A percentile compares a stretch with the other conserved stretches of the same genome.
phyloP scores from a whole-genome alignment of 1,140 invertebrate genomes.

The Penaeus vannamei region DNA sequence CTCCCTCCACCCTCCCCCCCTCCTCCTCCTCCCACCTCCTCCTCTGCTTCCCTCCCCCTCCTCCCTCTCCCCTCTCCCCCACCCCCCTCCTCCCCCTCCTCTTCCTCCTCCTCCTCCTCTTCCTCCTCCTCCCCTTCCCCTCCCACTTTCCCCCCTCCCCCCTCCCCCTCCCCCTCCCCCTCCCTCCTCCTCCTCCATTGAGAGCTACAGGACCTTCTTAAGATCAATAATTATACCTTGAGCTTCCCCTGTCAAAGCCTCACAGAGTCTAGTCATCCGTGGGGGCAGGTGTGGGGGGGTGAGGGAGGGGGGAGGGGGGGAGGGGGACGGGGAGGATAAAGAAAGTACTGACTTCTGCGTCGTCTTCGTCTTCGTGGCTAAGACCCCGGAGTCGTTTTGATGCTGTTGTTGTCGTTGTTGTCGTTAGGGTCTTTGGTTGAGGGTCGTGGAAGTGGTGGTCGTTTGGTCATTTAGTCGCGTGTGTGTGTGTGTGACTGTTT shows the following conservation, averaged over 20 bases:
- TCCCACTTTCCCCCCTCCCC: neutral
- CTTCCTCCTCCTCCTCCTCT: neutral
- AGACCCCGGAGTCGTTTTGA: too few relatives aligned
- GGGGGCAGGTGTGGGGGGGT: neutral
- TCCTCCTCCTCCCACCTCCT: neutral
- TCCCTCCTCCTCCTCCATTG: neutral
- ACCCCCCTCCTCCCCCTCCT: neutral
- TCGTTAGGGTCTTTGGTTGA: too few relatives aligned
- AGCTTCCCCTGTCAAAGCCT: neutral
- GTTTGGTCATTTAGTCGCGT: too few relatives aligned
- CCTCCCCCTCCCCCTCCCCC: neutral
- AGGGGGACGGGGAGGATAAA: neutral
- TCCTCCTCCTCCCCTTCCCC: constrained; percentile 72
- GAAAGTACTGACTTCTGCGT: too few relatives aligned
- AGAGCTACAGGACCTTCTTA: neutral
- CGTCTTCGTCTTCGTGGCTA: too few relatives aligned
- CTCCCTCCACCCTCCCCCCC: neutral
- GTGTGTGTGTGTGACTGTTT: too few relatives aligned
- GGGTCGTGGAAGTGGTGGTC: too few relatives aligned
- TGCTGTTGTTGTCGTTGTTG: too few relatives aligned
- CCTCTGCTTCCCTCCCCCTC: neutral
- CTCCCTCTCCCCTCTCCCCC: neutral
- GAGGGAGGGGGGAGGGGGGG: neutral
- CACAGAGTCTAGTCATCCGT: neutral
- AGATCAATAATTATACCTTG: constrained; percentile 29